Evolutionary conservation across 2,113 vertebrate species (phyloP).

Genomic region (Chitala chitala): DNA sequence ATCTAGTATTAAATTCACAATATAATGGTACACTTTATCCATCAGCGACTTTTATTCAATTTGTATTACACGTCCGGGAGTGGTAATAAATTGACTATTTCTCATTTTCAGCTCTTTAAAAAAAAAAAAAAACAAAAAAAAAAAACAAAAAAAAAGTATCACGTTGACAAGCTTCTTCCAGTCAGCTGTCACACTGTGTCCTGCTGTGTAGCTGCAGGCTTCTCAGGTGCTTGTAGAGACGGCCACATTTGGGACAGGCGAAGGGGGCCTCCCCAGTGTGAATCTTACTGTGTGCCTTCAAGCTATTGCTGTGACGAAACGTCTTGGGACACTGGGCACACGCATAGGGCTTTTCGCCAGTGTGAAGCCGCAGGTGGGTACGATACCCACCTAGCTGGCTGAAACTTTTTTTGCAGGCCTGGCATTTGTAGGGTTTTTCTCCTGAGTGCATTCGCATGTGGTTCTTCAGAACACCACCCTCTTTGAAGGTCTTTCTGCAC

Average conservation of each 20-base stretch:
- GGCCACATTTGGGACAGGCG: slow-evolving; percentile 16
- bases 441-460: slow-evolving; percentile 61
- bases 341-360: slow-evolving; percentile 21
- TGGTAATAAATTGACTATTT: too few relatives aligned
- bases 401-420: slow-evolving; percentile 52
- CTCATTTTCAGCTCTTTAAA: too few relatives aligned
- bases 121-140: too few relatives aligned
- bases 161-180: background rate
- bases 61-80: too few relatives aligned
- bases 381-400: slow-evolving; percentile 27
- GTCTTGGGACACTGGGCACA: slow-evolving; percentile 21
- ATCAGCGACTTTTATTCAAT: too few relatives aligned
- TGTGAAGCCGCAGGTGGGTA: slow-evolving; percentile 16
- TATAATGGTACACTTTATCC: too few relatives aligned
- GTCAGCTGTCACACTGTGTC: background rate
- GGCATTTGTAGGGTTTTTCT: slow-evolving; percentile 58
- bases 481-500: slow-evolving; percentile 59
- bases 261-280: slow-evolving; percentile 24
- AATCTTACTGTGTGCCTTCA: slow-evolving; percentile 17
- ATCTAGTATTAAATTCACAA: too few relatives aligned
- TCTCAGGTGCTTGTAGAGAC: slow-evolving; percentile 22
- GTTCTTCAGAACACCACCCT: slow-evolving; percentile 56
- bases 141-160: too few relatives aligned
- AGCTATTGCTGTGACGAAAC: slow-evolving; percentile 22
- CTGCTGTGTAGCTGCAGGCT: slow-evolving; percentile 13